Conservation (phyloP, 1,140 invertebrate genomes). For the Micrasema longulum region DNA sequence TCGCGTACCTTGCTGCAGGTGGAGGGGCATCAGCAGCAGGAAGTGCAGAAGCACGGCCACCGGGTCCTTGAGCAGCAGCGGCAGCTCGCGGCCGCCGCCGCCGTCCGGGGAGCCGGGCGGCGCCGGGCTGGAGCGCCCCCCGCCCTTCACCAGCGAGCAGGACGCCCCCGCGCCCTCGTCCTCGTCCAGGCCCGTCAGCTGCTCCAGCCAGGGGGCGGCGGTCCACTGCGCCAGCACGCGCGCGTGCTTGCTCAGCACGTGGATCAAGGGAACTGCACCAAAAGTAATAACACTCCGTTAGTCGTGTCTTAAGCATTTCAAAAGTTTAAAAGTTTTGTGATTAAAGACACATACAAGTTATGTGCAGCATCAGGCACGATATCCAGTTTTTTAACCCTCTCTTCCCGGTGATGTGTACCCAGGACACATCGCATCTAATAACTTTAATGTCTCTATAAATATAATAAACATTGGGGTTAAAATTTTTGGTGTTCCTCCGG, state of each 20-base stretch:
- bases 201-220: constrained; percentile 74
- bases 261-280: constrained; percentile 83
- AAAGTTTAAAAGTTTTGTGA: too few relatives aligned
- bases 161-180: neutral
- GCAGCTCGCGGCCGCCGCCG: constrained; percentile 76
- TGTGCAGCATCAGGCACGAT: too few relatives aligned
- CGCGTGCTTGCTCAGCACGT: constrained; percentile 88
- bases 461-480: too few relatives aligned
- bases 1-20: constrained; percentile 85
- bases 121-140: constrained; percentile 55
- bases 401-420: too few relatives aligned
- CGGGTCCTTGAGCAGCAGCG: constrained; percentile 86
- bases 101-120: constrained; percentile 61
- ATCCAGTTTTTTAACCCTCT: too few relatives aligned
- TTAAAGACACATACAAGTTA: too few relatives aligned
- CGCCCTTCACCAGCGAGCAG: constrained; percentile 55
- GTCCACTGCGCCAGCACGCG: constrained; percentile 78
- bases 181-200: constrained; percentile 61
- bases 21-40: constrained; percentile 84
- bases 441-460: too few relatives aligned
- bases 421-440: too few relatives aligned
- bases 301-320: too few relatives aligned
- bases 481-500: too few relatives aligned
- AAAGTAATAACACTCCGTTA: constrained; percentile 47
- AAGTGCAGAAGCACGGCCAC: constrained; percentile 87